Conservation (phyloP, 2,888 invertebrate genomes). For the Doris montereyensis region DNA sequence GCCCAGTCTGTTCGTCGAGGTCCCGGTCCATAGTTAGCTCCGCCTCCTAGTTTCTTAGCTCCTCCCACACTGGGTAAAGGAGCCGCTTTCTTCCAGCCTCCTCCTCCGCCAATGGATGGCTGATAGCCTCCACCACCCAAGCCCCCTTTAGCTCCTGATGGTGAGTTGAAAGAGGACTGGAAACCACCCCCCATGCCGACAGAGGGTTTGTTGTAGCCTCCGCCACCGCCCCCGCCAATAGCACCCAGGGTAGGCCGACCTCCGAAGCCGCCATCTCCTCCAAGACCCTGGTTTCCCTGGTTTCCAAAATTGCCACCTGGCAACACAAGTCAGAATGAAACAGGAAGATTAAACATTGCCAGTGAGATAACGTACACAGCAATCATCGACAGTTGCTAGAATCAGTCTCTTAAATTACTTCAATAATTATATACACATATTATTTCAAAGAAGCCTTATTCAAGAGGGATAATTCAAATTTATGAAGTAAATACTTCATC, state of each 20-base stretch:
- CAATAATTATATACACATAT: no score
- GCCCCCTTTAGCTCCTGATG: background rate
- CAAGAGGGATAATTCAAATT: no score
- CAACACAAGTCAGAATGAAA: background rate
- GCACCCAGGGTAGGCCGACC: background rate
- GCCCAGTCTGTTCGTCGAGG: slow-evolving; percentile 84
- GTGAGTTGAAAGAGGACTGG: slow-evolving; percentile 34
- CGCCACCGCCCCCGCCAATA: background rate
- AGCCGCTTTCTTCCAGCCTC: slow-evolving; percentile 64
- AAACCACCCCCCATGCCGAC: slow-evolving; percentile 20
- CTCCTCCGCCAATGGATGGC: slow-evolving; percentile 33
- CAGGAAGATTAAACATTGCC: background rate
- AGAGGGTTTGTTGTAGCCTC: background rate
- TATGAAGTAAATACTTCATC: no score
- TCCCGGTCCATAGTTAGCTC: slow-evolving; percentile 73
- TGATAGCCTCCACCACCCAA: slow-evolving; percentile 15
- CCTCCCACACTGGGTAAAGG: slow-evolving; percentile 59
- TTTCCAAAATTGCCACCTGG: slow-evolving; percentile 10
- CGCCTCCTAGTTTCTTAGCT: slow-evolving; percentile 68
- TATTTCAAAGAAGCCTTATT: no score
- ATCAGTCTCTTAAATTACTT: no score
- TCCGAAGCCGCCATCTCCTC: slow-evolving; percentile 21
- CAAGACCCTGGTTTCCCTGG: background rate
- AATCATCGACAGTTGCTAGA: no score
- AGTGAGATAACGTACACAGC: no score